A percentile compares a stretch with the other conserved stretches of the same genome.
phyloP scores from a whole-genome alignment of 1,140 invertebrate species.

The Condylostylus longicornis region DNA sequence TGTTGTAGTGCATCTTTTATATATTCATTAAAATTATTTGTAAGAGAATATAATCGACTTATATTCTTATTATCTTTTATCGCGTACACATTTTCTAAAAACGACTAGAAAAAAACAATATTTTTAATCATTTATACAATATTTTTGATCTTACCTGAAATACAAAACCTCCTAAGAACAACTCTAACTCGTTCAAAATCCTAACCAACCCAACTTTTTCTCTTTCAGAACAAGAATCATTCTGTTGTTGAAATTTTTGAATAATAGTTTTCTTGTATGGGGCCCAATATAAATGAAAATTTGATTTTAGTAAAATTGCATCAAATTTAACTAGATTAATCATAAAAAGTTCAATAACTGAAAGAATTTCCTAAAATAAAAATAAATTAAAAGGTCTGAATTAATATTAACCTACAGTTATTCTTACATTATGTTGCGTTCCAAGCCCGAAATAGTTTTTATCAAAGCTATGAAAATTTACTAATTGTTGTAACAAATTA shows the following conservation, averaged over 20 bases:
- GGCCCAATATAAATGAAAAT: constrained; percentile 14
- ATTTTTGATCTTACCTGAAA: constrained; percentile 38
- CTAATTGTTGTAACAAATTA: constrained; percentile 20
- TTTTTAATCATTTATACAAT: background rate
- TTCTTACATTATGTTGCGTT: no score
- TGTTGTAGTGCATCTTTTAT: constrained; percentile 47
- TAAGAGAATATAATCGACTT: constrained; percentile 46
- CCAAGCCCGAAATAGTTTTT: background rate
- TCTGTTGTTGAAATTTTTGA: constrained; percentile 7
- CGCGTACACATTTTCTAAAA: constrained; percentile 49
- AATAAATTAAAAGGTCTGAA: background rate
- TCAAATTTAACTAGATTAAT: constrained; percentile 20
- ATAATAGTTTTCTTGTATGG: constrained; percentile 23
- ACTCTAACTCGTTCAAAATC: constrained; percentile 21
- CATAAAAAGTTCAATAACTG: constrained; percentile 14
- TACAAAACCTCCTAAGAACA: constrained; percentile 44
- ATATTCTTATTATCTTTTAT: constrained; percentile 40
- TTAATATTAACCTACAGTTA: constrained; percentile 4
- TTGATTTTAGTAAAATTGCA: constrained; percentile 16
- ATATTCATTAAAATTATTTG: constrained; percentile 55
- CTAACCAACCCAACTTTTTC: constrained; percentile 17
- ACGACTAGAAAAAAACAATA: constrained; percentile 17
- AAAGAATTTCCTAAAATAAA: constrained; percentile 16
- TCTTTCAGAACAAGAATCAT: constrained; percentile 5
- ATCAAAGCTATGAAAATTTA: background rate